Conservation (phyloP, 2,113 vertebrate genomes). For the Morone saxatilis region DNA sequence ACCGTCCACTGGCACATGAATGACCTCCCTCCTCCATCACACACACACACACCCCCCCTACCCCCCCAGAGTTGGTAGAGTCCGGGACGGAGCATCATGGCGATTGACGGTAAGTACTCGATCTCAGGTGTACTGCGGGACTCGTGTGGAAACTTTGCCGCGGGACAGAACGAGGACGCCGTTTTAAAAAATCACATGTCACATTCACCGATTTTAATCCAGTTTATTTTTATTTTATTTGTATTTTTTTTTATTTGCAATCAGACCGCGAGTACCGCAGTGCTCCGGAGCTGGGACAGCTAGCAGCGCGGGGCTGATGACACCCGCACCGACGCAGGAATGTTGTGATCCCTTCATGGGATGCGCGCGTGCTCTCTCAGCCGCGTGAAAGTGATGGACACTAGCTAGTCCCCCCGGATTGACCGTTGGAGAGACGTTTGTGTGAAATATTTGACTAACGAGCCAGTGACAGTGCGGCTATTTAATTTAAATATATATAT, state of each 20-base stretch:
- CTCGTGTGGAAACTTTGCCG: constrained; percentile 70
- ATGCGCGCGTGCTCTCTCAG: constrained; percentile 35
- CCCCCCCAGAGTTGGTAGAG: constrained; percentile 81
- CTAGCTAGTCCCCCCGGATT: background rate
- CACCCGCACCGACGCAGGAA: constrained; percentile 66
- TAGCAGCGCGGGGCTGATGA: constrained; percentile 41
- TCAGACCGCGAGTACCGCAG: constrained; percentile 44
- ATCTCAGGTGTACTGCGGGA: constrained; percentile 80
- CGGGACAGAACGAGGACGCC: constrained; percentile 4
- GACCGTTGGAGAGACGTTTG: background rate
- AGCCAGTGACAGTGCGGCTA: background rate
- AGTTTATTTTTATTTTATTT: background rate
- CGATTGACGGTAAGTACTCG: constrained; percentile 91
- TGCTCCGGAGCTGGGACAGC: constrained; percentile 58
- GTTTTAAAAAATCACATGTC: background rate
- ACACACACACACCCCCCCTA: constrained; percentile 7
- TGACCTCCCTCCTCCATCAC: constrained; percentile 56
- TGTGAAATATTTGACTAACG: background rate
- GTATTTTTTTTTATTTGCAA: background rate
- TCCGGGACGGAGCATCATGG: constrained; percentile 90
- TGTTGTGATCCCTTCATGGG: constrained; percentile 52
- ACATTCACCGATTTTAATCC: too few relatives aligned
- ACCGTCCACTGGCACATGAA: constrained; percentile 40
- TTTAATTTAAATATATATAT: constrained; percentile 6
- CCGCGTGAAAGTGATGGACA: constrained; percentile 55